Evolutionary conservation across 1,140 invertebrate species (phyloP), one percentile per base, ranked within the genome.

Genomic region (Helicoverpa armigera): DNA sequence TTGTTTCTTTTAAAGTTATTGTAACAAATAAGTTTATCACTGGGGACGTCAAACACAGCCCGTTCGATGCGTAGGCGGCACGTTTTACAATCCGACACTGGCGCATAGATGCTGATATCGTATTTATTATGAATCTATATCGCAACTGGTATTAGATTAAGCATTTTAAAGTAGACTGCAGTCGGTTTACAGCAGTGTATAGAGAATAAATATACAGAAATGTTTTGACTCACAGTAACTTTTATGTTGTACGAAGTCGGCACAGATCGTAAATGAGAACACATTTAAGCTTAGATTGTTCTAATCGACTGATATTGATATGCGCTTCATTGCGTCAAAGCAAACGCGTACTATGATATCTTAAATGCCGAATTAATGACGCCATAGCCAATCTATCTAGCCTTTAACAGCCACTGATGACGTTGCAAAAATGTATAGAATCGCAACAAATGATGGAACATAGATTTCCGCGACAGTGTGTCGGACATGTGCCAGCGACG

Each of bases 391-490:
- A 50, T 43, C n/a, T 14, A 67, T 43, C 31, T 35, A 48, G 18
- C n/a, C 23, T 23, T 48, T 16, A 50, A 67, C 35, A 12, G 43
- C 43, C 16, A 69, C 50, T 69, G 16, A 43, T 50, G 65, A 69
- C 65, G 65, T 16, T 18, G 65, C 65, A 43, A 69, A 50, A 69
- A 69, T 50, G 18, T 5, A 50, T 69, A 43, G 65, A 69, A 43
- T 69, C 65, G 16, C 50, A 69, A 69, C 65, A 48, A 69, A 69
- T 69, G 65, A 69, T n/a, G 65, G 65, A 7, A 43, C 43, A 69
- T 69, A 69, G 65, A 69, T 69, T 69, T 69, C 43, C 65, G 43
- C 18, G 43, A n/a, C 69, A 29, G 50, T 72, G 69, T 29, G 69
- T 31, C 13, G 50, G 65, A 69, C 65, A 50, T 69, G 65, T 69